A percentile compares a stretch with the other conserved stretches of the same genome.
Evolutionary conservation across 2,113 vertebrate species (phyloP).

Genomic region (Oxygymnocypris stewartii): DNA sequence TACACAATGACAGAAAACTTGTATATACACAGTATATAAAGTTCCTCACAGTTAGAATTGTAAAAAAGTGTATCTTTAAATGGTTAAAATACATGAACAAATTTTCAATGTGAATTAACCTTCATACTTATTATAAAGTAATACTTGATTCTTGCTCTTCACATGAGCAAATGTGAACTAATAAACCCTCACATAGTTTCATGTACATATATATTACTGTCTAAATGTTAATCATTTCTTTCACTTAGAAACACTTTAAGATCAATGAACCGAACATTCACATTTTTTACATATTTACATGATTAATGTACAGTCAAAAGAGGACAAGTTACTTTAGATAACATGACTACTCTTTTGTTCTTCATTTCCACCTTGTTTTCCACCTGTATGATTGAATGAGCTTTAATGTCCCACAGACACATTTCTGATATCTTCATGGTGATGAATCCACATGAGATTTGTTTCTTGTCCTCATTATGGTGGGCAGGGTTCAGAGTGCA

Average conservation of each 20-base stretch:
- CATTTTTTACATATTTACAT: not conserved
- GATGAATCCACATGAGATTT: not conserved
- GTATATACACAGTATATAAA: constrained; percentile 25
- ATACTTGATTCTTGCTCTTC: not conserved
- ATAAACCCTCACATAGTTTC: not conserved
- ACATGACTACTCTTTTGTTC: not conserved
- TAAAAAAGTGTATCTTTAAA: not conserved
- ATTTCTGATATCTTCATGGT: not conserved
- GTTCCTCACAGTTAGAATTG: not conserved
- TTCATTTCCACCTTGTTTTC: not conserved
- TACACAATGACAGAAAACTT: not conserved
- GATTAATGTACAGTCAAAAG: not conserved
- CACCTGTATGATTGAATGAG: not conserved
- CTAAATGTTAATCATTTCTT: not conserved
- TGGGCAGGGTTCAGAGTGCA: constrained; percentile 62
- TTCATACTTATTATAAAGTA: not conserved
- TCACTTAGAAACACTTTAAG: not conserved
- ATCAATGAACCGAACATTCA: not conserved
- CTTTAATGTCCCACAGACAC: not conserved
- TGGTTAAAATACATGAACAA: not conserved
- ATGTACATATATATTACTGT: not conserved
- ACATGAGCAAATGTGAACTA: not conserved
- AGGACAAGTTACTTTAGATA: not conserved
- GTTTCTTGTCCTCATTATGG: not conserved
- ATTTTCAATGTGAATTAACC: not conserved